Evolutionary conservation across 2,888 invertebrate species (phyloP).

Genomic region (Tetrapedia diversipes): DNA sequence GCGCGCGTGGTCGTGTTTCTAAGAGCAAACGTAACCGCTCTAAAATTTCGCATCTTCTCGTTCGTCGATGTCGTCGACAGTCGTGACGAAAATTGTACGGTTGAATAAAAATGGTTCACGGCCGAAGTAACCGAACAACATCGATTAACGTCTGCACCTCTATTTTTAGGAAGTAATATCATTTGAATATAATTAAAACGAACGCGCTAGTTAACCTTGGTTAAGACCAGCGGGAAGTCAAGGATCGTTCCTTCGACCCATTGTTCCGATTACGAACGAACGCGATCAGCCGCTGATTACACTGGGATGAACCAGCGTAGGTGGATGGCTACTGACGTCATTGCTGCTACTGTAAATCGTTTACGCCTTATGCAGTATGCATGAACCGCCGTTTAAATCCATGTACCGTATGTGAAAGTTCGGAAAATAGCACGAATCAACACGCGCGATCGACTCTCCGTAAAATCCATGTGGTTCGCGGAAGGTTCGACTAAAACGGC

Average conservation of each 20-base stretch:
- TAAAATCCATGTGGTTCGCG: neutral
- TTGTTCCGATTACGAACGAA: slow-evolving; percentile 22
- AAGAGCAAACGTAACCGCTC: neutral
- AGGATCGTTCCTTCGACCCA: slow-evolving; percentile 17
- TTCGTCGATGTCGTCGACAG: too few relatives aligned
- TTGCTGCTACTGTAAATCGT: slow-evolving; percentile 37
- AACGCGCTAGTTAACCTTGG: slow-evolving; percentile 7
- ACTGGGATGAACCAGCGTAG: slow-evolving; percentile 29
- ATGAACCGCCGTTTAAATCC: slow-evolving; percentile 45
- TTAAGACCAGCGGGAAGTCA: slow-evolving; percentile 1
- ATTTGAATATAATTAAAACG: slow-evolving; percentile 24
- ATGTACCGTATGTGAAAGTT: slow-evolving; percentile 1
- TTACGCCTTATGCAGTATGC: slow-evolving; percentile 55
- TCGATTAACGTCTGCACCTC: slow-evolving; percentile 6
- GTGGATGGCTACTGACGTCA: slow-evolving; percentile 54
- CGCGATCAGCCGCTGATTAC: neutral
- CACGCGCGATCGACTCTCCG: neutral
- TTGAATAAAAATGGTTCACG: slow-evolving; percentile 7
- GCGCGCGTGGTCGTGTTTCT: neutral
- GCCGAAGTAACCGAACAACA: slow-evolving; percentile 1
- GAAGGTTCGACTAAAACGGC: neutral
- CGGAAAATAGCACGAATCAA: slow-evolving; percentile 26
- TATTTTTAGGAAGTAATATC: slow-evolving; percentile 31
- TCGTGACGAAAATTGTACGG: neutral
- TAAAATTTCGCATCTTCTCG: neutral